A percentile compares a stretch with the other conserved stretches of the same genome.
Evolutionary conservation across 1,140 invertebrate genomes (phyloP).

Genomic region (Pachyrhynchus sulphureomaculatus): DNA sequence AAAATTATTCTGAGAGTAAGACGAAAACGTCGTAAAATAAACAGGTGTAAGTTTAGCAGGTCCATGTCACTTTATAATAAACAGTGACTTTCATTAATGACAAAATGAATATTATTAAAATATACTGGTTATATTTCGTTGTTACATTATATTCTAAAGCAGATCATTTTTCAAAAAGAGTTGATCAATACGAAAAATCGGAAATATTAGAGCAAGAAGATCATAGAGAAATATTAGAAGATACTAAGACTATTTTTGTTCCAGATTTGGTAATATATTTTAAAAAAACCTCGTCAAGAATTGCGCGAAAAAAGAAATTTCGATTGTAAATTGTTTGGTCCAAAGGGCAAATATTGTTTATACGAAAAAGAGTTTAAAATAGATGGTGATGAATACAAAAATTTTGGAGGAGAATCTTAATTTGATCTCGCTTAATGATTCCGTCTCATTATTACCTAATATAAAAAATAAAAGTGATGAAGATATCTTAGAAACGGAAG

Average conservation of each 20-base stretch:
- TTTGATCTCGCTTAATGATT: not conserved
- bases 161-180: not conserved
- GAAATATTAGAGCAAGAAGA: conserved; percentile 34
- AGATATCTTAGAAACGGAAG: not conserved
- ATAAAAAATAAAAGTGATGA: conserved; percentile 2
- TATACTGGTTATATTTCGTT: too few relatives aligned
- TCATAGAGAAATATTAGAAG: conserved; percentile 26
- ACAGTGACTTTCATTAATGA: too few relatives aligned
- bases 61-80: too few relatives aligned
- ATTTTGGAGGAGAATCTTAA: not conserved
- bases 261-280: conserved; percentile 19
- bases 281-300: not conserved
- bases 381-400: not conserved
- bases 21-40: too few relatives aligned
- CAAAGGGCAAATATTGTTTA: not conserved
- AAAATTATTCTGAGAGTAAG: too few relatives aligned
- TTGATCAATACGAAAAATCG: conserved; percentile 17
- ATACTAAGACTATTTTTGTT: conserved; percentile 30
- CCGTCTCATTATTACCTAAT: not conserved
- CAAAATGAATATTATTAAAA: too few relatives aligned
- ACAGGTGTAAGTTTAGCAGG: too few relatives aligned
- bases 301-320: not conserved
- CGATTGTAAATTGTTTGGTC: conserved; percentile 1
- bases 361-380: not conserved
- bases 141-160: too few relatives aligned